Evolutionary conservation across 92 coral and sea anemone genomes (phyloP).

Genomic region (Umimayanthus kanabou): DNA sequence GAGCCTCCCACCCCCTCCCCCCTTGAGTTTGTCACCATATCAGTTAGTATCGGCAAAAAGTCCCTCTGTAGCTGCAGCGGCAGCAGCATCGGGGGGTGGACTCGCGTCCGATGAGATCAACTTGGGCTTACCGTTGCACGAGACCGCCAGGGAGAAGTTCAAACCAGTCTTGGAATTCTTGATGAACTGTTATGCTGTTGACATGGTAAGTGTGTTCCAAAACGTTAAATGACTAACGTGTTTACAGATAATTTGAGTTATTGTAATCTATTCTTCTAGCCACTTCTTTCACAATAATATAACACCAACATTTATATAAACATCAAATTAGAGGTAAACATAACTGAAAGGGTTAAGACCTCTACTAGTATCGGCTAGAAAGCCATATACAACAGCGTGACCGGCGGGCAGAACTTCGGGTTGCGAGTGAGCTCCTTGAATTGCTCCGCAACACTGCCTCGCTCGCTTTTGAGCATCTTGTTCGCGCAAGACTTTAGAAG

Average conservation of each 20-base stretch:
- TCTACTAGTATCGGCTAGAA: not conserved
- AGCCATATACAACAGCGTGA: not conserved
- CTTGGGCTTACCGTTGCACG: slow-evolving; percentile 80
- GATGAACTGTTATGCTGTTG: slow-evolving; percentile 94
- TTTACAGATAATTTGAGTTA: too few relatives aligned
- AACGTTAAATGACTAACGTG: too few relatives aligned
- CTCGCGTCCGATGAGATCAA: slow-evolving; percentile 93
- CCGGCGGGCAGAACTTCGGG: not conserved
- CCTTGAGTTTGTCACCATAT: slow-evolving; percentile 92
- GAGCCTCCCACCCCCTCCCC: slow-evolving; percentile 93
- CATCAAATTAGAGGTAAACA: not conserved
- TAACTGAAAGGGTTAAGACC: not conserved
- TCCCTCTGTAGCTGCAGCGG: slow-evolving; percentile 95
- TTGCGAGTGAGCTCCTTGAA: too few relatives aligned
- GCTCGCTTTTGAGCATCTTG: too few relatives aligned
- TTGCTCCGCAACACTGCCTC: too few relatives aligned
- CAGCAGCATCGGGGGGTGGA: slow-evolving; percentile 99
- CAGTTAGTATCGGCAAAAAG: slow-evolving; percentile 88
- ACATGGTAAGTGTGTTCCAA: slow-evolving; percentile 62
- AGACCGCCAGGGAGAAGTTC: slow-evolving; percentile 65
- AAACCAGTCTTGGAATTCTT: slow-evolving; percentile 86
- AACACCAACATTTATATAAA: not conserved
- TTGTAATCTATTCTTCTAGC: too few relatives aligned
- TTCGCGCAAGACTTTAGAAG: too few relatives aligned
- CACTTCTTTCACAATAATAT: not conserved